A percentile compares a stretch with the other conserved stretches of the same genome.
These are phyloP conservation scores for Liolophura sinensis DNA, from an alignment of 1,140 invertebrate species.

Conservation along the genomic window DNA sequence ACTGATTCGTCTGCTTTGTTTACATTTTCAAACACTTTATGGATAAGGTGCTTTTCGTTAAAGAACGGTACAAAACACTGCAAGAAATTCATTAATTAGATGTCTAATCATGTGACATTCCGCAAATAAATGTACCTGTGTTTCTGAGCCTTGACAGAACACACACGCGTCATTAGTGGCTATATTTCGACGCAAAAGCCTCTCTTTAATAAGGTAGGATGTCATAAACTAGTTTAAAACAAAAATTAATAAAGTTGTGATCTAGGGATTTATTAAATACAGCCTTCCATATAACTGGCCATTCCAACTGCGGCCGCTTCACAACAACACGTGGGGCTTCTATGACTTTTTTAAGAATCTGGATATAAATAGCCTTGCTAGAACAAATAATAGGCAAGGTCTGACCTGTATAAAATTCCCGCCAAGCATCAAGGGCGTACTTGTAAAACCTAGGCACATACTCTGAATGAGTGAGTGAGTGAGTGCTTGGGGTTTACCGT, in stretches of 20 bases:
- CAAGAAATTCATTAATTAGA: no score
- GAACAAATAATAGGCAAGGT: not conserved
- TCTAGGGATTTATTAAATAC: slow-evolving; percentile 8
- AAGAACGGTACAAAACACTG: no score
- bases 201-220: no score
- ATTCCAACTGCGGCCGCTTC: no score
- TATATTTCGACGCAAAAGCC: slow-evolving; percentile 6
- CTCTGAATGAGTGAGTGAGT: slow-evolving; percentile 14
- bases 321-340: no score
- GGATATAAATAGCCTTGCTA: slow-evolving; percentile 4
- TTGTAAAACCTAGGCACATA: slow-evolving; percentile 14
- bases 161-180: slow-evolving; percentile 7
- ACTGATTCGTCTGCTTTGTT: no score
- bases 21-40: no score
- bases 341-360: not conserved
- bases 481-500: no score
- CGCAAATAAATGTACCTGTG: slow-evolving; percentile 16
- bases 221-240: slow-evolving; percentile 14
- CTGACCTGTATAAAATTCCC: no score
- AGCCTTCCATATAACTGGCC: not conserved
- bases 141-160: slow-evolving; percentile 16
- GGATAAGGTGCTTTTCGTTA: no score
- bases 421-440: slow-evolving; percentile 2
- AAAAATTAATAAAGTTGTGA: not conserved
- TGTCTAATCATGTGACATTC: slow-evolving; percentile 8